A percentile compares a stretch with the other conserved stretches of the same genome.
Evolutionary conservation across 2,797 vertebrate genomes (phyloP).

Genomic region (Cynopterus sphinx): DNA sequence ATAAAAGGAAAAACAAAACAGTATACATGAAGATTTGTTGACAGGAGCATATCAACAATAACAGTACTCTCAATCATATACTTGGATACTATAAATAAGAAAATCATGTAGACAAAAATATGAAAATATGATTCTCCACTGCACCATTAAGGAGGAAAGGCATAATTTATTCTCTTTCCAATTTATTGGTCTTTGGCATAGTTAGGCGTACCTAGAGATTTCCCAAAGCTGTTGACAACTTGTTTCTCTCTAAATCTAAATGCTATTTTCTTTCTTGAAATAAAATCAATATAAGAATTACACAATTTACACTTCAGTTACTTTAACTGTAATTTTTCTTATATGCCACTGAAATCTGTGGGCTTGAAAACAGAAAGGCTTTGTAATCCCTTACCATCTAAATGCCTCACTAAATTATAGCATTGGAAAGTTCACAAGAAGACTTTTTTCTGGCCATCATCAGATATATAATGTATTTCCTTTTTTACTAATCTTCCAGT

Average conservation of each 20-base stretch:
- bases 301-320: constrained; percentile 53
- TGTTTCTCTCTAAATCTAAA: constrained; percentile 64
- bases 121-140: constrained; percentile 25
- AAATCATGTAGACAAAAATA: background rate
- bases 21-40: constrained; percentile 16
- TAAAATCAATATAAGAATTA: constrained; percentile 65
- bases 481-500: background rate
- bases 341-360: background rate
- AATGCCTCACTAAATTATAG: background rate
- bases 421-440: background rate
- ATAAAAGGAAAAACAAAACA: constrained; percentile 32
- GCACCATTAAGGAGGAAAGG: background rate
- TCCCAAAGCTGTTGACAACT: constrained; percentile 38
- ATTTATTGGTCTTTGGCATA: background rate
- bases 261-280: constrained; percentile 58
- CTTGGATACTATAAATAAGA: constrained; percentile 42
- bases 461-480: background rate
- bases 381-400: background rate
- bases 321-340: constrained; percentile 47
- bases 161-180: background rate
- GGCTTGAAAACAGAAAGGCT: background rate
- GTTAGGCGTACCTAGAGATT: background rate
- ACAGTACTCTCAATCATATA: background rate
- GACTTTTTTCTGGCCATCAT: background rate
- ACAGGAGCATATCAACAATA: constrained; percentile 2